Evolutionary conservation across 2,888 invertebrate species (phyloP).

Genomic region (Drosophila hawaiiensis): DNA sequence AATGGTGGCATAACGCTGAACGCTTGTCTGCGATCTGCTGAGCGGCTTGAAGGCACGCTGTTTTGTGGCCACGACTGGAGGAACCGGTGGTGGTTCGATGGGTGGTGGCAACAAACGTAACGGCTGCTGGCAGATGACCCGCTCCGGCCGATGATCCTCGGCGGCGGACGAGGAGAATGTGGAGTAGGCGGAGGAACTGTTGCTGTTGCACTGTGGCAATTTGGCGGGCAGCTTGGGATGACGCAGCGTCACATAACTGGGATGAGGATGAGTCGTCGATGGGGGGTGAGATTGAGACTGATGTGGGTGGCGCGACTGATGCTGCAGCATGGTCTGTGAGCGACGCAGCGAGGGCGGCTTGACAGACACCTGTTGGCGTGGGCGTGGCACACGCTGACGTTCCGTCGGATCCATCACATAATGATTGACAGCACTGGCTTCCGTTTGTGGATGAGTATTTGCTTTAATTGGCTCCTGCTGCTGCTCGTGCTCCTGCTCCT

Average conservation of each 20-base stretch:
- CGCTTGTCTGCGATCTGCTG: constrained; percentile 62
- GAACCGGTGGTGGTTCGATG: constrained; percentile 61
- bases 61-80: constrained; percentile 46
- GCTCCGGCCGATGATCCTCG: constrained; percentile 45
- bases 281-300: constrained; percentile 1
- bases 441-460: not conserved
- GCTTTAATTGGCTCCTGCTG: not conserved
- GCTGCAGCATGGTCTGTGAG: constrained; percentile 83
- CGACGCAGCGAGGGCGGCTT: constrained; percentile 81
- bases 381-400: constrained; percentile 71
- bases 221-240: constrained; percentile 32
- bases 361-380: constrained; percentile 82
- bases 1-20: constrained; percentile 66
- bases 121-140: constrained; percentile 80
- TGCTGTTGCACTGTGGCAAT: constrained; percentile 34
- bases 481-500: constrained; percentile 10
- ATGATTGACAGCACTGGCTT: constrained; percentile 64
- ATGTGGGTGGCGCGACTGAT: constrained; percentile 9
- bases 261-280: constrained; percentile 16
- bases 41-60: constrained; percentile 49
- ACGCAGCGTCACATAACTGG: constrained; percentile 64
- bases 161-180: constrained; percentile 58
- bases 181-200: constrained; percentile 67
- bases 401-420: constrained; percentile 82
- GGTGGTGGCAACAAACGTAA: constrained; percentile 72